phyloP scores from a whole-genome alignment of 2,113 vertebrate species.

The Indri indri region DNA sequence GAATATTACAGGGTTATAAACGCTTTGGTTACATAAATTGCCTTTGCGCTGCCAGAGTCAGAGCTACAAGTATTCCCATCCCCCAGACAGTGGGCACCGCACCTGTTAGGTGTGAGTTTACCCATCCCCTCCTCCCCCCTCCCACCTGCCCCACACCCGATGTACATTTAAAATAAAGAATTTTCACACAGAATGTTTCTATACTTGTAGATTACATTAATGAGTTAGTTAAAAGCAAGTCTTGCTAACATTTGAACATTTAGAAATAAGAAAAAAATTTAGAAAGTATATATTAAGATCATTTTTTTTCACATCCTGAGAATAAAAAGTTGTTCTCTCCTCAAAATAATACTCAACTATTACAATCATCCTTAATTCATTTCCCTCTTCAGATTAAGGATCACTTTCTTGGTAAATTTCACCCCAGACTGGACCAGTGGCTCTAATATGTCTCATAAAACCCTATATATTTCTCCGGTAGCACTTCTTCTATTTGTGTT shows the following conservation, averaged over 20 bases:
- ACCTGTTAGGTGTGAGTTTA: too few species aligned
- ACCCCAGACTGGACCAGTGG: neutral
- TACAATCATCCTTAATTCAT: neutral
- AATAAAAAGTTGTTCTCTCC: neutral
- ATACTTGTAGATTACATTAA: neutral
- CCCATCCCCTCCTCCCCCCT: too few species aligned
- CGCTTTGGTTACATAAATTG: too few species aligned
- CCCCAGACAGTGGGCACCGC: too few species aligned
- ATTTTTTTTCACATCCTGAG: neutral
- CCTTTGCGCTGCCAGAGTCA: too few species aligned
- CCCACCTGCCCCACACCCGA: too few species aligned
- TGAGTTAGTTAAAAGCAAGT: neutral
- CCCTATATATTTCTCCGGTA: neutral
- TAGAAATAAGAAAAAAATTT: neutral
- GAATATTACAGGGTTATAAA: too few species aligned
- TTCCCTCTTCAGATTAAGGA: neutral
- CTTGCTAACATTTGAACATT: neutral
- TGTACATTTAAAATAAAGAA: neutral
- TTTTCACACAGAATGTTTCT: neutral
- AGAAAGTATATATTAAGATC: neutral
- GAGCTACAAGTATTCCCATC: too few species aligned
- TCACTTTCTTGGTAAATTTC: neutral
- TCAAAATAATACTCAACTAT: neutral
- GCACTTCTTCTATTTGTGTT: neutral
- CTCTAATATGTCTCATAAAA: neutral